A percentile compares a stretch with the other conserved stretches of the same genome.
Evolutionary conservation across 92 coral and sea anemone genomes (phyloP).

Genomic region (Blastomussa wellsi): DNA sequence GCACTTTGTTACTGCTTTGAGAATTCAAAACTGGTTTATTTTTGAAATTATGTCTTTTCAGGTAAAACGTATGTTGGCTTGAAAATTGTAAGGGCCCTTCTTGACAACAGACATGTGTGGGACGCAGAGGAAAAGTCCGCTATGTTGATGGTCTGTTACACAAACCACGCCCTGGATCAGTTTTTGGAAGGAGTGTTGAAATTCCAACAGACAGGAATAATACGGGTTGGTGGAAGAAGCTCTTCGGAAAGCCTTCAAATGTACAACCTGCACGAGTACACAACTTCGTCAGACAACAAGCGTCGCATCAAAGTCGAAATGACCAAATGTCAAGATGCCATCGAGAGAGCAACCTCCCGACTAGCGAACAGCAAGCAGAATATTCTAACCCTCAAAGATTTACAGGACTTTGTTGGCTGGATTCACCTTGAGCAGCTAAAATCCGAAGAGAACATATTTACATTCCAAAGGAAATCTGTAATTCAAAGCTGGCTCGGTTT

Average conservation of each 20-base stretch:
- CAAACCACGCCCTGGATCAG: constrained; percentile 94
- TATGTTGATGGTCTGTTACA: constrained; percentile 90
- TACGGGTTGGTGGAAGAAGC: constrained; percentile 92
- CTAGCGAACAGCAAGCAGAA: constrained; percentile 40
- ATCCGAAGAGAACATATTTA: constrained; percentile 29
- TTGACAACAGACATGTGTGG: constrained; percentile 71
- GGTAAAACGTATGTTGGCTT: constrained; percentile 93
- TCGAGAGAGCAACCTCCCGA: constrained; percentile 39
- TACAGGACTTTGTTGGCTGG: constrained; percentile 21
- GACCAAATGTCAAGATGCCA: constrained; percentile 54
- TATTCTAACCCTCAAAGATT: constrained; percentile 42
- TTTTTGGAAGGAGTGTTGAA: constrained; percentile 85
- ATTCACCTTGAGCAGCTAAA: constrained; percentile 45
- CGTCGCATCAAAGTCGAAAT: constrained; percentile 53
- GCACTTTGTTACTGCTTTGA: neutral
- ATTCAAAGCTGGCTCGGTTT: constrained; percentile 60
- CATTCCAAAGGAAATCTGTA: constrained; percentile 27
- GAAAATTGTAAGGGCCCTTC: constrained; percentile 80
- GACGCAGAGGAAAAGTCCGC: constrained; percentile 51
- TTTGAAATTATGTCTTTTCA: neutral
- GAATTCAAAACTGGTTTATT: neutral
- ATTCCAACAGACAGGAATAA: constrained; percentile 71
- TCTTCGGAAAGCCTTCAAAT: constrained; percentile 68
- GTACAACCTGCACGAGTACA: constrained; percentile 58
- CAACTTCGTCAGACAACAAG: constrained; percentile 55